phyloP scores from a whole-genome alignment of 2,888 invertebrate species.

The Aelia acuminata region DNA sequence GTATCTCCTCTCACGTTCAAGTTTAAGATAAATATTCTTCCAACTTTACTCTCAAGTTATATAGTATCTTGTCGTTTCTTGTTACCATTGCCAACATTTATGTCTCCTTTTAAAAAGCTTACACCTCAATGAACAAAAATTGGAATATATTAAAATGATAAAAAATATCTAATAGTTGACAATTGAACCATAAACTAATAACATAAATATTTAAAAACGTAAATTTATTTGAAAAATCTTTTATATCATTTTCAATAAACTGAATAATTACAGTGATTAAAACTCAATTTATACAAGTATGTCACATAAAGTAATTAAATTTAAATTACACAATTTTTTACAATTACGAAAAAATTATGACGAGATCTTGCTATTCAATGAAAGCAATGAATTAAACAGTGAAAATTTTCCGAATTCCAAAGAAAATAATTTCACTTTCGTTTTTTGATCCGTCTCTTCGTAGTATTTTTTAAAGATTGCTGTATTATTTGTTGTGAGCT shows the following conservation, averaged over 20 bases:
- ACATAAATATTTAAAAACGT: slow-evolving; percentile 35
- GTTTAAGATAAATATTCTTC: not conserved
- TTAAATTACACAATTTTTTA: not conserved
- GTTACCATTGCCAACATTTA: not conserved
- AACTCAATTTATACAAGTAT: not conserved
- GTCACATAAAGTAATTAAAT: not conserved
- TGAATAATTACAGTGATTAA: not conserved
- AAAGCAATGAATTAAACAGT: not conserved
- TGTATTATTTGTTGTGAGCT: not conserved
- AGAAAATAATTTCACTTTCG: slow-evolving; percentile 23
- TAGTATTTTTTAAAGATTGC: not conserved
- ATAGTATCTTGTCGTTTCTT: not conserved
- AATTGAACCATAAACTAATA: not conserved
- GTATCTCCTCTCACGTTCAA: not conserved
- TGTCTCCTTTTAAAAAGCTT: not conserved
- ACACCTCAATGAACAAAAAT: not conserved
- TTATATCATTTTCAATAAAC: not conserved
- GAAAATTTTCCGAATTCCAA: not conserved
- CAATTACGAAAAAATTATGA: not conserved
- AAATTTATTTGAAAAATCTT: not conserved
- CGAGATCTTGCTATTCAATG: not conserved
- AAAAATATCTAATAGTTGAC: not conserved
- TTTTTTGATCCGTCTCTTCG: not conserved
- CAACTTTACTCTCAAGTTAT: not conserved
- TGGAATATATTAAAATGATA: not conserved